These are phyloP conservation scores for Apamea crenata DNA, from an alignment of 2,888 invertebrate genomes.

Conservation along the genomic window DNA sequence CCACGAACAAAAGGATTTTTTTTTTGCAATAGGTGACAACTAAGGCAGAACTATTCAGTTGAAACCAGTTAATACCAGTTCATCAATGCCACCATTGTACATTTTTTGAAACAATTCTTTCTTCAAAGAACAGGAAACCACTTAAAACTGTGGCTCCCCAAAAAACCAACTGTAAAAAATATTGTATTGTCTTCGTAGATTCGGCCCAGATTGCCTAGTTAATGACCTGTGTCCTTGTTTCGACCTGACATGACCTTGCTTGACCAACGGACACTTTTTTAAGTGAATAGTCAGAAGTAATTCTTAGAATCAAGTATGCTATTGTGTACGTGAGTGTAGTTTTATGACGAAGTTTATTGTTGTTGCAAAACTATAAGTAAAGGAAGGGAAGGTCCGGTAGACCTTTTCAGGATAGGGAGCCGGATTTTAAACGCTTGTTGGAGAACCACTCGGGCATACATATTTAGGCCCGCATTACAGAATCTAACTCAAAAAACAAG, in stretches of 20 bases:
- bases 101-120: constrained; percentile 41
- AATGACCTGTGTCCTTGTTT: constrained; percentile 54
- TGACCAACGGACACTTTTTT: constrained; percentile 26
- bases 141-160: neutral
- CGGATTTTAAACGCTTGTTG: neutral
- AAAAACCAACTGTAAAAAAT: constrained; percentile 45
- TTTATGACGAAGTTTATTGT: neutral
- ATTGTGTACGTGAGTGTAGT: too few relatives aligned
- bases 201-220: constrained; percentile 41
- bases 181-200: constrained; percentile 26
- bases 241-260: constrained; percentile 45
- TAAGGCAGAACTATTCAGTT: neutral
- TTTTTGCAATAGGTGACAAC: neutral
- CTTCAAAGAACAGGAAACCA: constrained; percentile 46
- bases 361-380: neutral
- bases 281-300: constrained; percentile 1
- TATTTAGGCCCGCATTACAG: neutral
- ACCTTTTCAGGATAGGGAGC: neutral
- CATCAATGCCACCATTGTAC: neutral
- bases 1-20: neutral
- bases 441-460: neutral
- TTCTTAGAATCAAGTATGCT: constrained; percentile 15
- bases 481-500: neutral
- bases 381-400: neutral
- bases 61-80: neutral